A percentile compares a stretch with the other conserved stretches of the same genome.
These are phyloP conservation scores for Myripristis murdjan DNA, from an alignment of 2,797 vertebrate species.

Conservation along the genomic window DNA sequence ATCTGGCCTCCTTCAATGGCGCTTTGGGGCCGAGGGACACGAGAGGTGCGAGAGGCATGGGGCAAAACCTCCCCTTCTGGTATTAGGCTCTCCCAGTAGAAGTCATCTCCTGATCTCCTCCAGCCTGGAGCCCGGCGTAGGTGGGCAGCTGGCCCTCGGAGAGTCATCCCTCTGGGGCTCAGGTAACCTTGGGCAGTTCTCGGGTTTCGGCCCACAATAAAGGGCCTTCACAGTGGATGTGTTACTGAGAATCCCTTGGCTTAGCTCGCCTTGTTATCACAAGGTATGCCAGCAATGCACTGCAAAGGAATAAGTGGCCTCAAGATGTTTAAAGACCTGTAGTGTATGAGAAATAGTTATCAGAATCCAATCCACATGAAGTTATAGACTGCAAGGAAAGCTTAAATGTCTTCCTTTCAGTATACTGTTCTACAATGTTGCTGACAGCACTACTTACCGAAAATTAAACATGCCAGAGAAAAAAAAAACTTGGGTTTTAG, in stretches of 20 bases:
- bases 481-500: background rate
- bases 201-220: slow-evolving; percentile 71
- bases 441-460: slow-evolving; percentile 56
- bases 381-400: background rate
- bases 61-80: slow-evolving; percentile 52
- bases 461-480: background rate
- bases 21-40: slow-evolving; percentile 76
- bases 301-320: slow-evolving; percentile 29
- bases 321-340: slow-evolving; percentile 37
- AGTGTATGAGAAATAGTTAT: slow-evolving; percentile 17
- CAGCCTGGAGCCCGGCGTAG: slow-evolving; percentile 60
- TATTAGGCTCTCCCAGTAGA: slow-evolving; percentile 71
- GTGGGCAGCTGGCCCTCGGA: slow-evolving; percentile 74
- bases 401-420: background rate
- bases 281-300: slow-evolving; percentile 48
- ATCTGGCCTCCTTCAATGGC: slow-evolving; percentile 79
- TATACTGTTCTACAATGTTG: background rate
- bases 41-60: slow-evolving; percentile 27
- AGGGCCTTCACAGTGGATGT: slow-evolving; percentile 42
- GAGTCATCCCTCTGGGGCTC: slow-evolving; percentile 63
- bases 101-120: slow-evolving; percentile 80
- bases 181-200: slow-evolving; percentile 68
- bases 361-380: slow-evolving; percentile 16
- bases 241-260: slow-evolving; percentile 61
- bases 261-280: slow-evolving; percentile 48